Conservation (phyloP, 2,113 vertebrate genomes). For the Pygoscelis adeliae region DNA sequence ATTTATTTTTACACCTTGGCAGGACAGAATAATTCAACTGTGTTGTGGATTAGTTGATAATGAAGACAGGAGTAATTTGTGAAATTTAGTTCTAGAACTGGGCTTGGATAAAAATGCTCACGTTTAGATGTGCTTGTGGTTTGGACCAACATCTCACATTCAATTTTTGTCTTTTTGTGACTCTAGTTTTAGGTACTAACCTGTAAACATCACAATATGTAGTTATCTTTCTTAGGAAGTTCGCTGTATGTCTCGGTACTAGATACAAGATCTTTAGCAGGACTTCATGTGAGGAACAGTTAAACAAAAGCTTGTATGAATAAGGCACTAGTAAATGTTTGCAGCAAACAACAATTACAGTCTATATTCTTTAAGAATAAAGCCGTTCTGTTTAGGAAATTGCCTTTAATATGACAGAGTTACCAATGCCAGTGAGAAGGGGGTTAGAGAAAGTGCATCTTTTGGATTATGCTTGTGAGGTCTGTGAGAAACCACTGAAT, state of each 20-base stretch:
- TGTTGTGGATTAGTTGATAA: neutral
- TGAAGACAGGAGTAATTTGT: neutral
- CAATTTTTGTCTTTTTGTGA: constrained; percentile 2
- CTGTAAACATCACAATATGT: neutral
- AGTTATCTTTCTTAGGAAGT: neutral
- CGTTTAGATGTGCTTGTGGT: neutral
- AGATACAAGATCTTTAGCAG: constrained; percentile 3
- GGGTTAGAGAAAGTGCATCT: constrained; percentile 52
- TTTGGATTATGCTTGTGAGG: neutral
- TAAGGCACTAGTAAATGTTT: constrained; percentile 72
- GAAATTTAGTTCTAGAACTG: neutral
- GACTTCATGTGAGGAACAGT: neutral
- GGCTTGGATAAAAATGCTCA: neutral
- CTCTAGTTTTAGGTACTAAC: neutral
- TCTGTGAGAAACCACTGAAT: neutral
- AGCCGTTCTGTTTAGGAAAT: constrained; percentile 16
- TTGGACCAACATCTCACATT: neutral
- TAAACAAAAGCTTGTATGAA: constrained; percentile 41
- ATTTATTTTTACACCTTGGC: neutral
- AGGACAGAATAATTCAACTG: neutral
- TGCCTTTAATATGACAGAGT: constrained; percentile 21
- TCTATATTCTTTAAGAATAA: constrained; percentile 43
- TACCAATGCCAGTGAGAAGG: constrained; percentile 26
- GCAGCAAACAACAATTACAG: constrained; percentile 55
- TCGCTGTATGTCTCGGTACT: neutral